A percentile compares a stretch with the other conserved stretches of the same genome.
These are phyloP conservation scores for Acleris laterana DNA, from an alignment of 2,888 invertebrate species.

Conservation along the genomic window DNA sequence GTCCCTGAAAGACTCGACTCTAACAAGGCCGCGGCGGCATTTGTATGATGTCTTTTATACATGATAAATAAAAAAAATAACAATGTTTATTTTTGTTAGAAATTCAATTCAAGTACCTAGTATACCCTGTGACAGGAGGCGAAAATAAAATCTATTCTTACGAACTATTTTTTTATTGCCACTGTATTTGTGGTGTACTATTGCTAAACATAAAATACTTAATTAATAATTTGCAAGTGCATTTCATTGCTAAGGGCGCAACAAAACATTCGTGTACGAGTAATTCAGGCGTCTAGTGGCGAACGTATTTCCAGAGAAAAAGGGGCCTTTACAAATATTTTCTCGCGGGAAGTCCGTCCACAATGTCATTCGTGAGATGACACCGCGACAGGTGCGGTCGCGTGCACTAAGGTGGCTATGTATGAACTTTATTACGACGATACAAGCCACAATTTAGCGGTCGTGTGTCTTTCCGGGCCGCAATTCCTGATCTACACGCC, in stretches of 20 bases:
- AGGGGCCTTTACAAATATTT: slow-evolving; percentile 30
- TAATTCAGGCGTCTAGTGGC: slow-evolving; percentile 2
- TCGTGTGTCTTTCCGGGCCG: neutral
- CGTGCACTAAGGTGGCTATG: neutral
- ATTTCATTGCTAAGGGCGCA: neutral
- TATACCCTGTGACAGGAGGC: too few relatives aligned
- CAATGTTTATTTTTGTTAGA: too few relatives aligned
- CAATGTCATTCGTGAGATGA: slow-evolving; percentile 22
- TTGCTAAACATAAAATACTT: too few relatives aligned
- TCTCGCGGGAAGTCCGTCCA: slow-evolving; percentile 26
- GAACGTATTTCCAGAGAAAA: slow-evolving; percentile 29
- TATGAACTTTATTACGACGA: slow-evolving; percentile 5
- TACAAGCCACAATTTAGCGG: slow-evolving; percentile 1
- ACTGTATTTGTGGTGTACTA: too few relatives aligned
- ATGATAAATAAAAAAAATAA: too few relatives aligned
- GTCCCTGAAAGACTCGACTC: neutral
- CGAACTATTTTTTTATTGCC: too few relatives aligned
- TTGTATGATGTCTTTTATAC: too few relatives aligned
- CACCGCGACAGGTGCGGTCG: slow-evolving; percentile 1
- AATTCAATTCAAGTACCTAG: too few relatives aligned
- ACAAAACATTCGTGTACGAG: neutral
- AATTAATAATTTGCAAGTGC: too few relatives aligned
- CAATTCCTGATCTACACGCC: slow-evolving; percentile 10
- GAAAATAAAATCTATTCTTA: neutral
- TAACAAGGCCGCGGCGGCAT: neutral